phyloP scores from a whole-genome alignment of 2,797 vertebrate species.

The Fistularia commersonii region DNA sequence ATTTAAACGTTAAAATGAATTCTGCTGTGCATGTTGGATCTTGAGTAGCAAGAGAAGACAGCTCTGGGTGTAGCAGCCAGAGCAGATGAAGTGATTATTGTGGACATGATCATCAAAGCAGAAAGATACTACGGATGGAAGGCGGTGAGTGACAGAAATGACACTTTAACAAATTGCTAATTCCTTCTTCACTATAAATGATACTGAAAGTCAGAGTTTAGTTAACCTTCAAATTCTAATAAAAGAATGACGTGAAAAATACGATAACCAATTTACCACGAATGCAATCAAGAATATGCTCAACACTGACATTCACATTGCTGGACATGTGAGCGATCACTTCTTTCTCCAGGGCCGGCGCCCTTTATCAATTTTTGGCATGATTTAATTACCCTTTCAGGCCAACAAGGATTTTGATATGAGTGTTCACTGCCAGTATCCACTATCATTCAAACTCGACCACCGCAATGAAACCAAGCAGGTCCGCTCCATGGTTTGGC shows the following conservation, averaged over 20 bases:
- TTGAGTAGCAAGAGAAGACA: slow-evolving; percentile 84
- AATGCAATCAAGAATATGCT: slow-evolving; percentile 31
- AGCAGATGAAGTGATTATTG: slow-evolving; percentile 80
- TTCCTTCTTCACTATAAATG: not conserved
- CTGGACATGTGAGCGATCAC: slow-evolving; percentile 26
- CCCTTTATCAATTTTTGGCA: slow-evolving; percentile 64
- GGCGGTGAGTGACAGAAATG: slow-evolving; percentile 70
- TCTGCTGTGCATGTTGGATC: slow-evolving; percentile 1
- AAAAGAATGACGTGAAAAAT: not conserved
- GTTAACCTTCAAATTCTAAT: no score
- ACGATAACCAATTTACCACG: slow-evolving; percentile 16
- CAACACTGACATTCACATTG: slow-evolving; percentile 42
- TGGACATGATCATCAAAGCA: slow-evolving; percentile 95
- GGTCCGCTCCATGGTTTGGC: slow-evolving; percentile 79
- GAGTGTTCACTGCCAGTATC: slow-evolving; percentile 53
- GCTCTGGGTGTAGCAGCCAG: slow-evolving; percentile 83
- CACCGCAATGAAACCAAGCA: slow-evolving; percentile 80
- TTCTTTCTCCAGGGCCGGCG: slow-evolving; percentile 37
- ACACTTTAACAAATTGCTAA: slow-evolving; percentile 8
- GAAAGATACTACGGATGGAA: slow-evolving; percentile 80
- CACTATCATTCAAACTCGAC: slow-evolving; percentile 87
- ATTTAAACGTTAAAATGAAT: not conserved
- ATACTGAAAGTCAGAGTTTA: no score
- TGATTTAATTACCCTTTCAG: slow-evolving; percentile 81
- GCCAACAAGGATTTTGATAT: slow-evolving; percentile 54